Conservation (phyloP, 2,113 vertebrate genomes). For the Tympanuchus pallidicinctus region DNA sequence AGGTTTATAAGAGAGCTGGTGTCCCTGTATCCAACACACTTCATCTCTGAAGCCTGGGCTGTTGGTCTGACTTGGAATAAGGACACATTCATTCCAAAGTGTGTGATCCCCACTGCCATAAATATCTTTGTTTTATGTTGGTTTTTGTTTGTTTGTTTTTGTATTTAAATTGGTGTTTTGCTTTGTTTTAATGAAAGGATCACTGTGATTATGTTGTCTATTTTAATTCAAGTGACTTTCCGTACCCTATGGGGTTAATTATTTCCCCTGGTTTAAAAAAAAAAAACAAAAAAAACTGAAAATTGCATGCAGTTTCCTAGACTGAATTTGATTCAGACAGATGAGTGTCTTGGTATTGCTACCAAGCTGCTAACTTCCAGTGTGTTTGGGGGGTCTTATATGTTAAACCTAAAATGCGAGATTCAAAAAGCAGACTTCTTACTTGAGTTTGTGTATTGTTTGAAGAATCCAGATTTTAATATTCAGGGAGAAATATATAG, state of each 20-base stretch:
- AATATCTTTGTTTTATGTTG: constrained; percentile 10
- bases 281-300: not conserved
- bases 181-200: not conserved
- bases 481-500: not conserved
- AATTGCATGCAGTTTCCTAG: not conserved
- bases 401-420: not conserved
- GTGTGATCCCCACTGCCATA: constrained; percentile 26
- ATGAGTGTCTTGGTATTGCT: not conserved
- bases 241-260: not conserved
- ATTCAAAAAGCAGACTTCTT: not conserved
- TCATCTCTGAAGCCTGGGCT: constrained; percentile 36
- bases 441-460: not conserved
- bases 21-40: constrained; percentile 41
- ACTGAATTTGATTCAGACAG: not conserved
- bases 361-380: not conserved
- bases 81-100: constrained; percentile 4
- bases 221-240: not conserved
- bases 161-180: not conserved
- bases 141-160: not conserved
- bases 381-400: not conserved
- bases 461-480: not conserved
- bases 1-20: constrained; percentile 50
- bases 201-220: not conserved
- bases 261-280: not conserved
- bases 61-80: constrained; percentile 50